A percentile compares a stretch with the other conserved stretches of the same genome.
These are phyloP conservation scores for Apeltes quadracus DNA, from an alignment of 2,113 vertebrate species.

Conservation along the genomic window DNA sequence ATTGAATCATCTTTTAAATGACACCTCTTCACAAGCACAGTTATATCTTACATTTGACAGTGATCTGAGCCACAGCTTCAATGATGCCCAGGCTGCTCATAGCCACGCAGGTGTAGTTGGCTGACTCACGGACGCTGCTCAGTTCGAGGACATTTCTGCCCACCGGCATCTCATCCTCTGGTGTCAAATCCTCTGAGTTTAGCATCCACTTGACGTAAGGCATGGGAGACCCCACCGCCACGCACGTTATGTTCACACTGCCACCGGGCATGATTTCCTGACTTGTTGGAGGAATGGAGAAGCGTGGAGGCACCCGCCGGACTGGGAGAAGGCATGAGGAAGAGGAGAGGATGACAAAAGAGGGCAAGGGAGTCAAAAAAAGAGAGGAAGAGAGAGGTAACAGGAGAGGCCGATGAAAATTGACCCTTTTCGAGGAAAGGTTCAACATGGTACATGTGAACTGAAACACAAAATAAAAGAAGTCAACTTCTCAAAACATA, in stretches of 20 bases:
- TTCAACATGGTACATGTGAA: constrained; percentile 73
- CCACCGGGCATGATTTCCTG: constrained; percentile 99
- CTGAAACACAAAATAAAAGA: constrained; percentile 74
- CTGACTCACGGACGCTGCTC: constrained; percentile 93
- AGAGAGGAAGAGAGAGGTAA: constrained; percentile 83
- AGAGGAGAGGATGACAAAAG: constrained; percentile 80
- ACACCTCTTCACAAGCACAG: constrained; percentile 9
- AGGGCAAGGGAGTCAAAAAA: constrained; percentile 77
- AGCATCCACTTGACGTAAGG: constrained; percentile 99
- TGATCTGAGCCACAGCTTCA: constrained; percentile 95
- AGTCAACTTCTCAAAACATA: constrained; percentile 69
- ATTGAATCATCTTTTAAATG: not conserved
- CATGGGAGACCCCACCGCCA: constrained; percentile 98
- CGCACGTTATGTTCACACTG: constrained; percentile 98
- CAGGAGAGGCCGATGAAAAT: constrained; percentile 80
- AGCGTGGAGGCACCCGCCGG: constrained; percentile 95
- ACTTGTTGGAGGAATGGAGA: constrained; percentile 95
- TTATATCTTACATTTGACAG: constrained; percentile 83
- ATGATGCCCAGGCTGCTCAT: constrained; percentile 99
- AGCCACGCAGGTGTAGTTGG: constrained; percentile 99
- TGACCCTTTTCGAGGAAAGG: constrained; percentile 74
- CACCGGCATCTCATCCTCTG: constrained; percentile 98
- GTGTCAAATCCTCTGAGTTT: constrained; percentile 93
- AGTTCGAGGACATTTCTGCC: constrained; percentile 96
- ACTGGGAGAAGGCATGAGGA: constrained; percentile 84